Conservation (phyloP, 2,113 vertebrate genomes). For the Emberiza fucata region DNA sequence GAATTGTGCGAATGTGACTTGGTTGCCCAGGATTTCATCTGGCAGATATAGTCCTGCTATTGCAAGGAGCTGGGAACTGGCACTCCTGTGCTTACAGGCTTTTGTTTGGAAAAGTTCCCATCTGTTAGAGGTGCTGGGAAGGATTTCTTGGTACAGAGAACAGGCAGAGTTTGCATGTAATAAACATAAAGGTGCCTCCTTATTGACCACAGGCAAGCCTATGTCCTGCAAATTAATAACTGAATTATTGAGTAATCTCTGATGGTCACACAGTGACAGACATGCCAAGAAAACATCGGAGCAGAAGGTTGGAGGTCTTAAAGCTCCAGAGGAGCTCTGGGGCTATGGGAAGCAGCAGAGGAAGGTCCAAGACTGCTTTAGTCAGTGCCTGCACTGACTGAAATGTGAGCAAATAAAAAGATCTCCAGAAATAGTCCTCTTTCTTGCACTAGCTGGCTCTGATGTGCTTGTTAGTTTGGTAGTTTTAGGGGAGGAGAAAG, state of each 20-base stretch:
- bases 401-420: background rate
- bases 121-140: background rate
- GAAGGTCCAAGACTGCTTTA: background rate
- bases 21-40: background rate
- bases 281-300: background rate
- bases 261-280: background rate
- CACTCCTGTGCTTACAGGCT: background rate
- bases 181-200: background rate
- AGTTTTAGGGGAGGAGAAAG: conserved; percentile 44
- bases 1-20: background rate
- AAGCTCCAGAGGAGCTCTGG: background rate
- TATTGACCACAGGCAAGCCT: background rate
- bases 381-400: background rate
- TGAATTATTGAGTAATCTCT: background rate
- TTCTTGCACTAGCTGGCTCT: background rate
- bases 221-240: background rate
- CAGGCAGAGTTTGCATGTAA: background rate
- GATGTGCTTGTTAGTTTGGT: background rate
- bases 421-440: background rate
- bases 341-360: background rate
- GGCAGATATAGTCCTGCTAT: background rate
- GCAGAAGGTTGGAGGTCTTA: background rate
- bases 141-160: background rate
- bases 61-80: background rate
- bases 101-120: background rate